phyloP scores from a whole-genome alignment of 2,113 vertebrate species.

The Eudyptes chrysolophus region DNA sequence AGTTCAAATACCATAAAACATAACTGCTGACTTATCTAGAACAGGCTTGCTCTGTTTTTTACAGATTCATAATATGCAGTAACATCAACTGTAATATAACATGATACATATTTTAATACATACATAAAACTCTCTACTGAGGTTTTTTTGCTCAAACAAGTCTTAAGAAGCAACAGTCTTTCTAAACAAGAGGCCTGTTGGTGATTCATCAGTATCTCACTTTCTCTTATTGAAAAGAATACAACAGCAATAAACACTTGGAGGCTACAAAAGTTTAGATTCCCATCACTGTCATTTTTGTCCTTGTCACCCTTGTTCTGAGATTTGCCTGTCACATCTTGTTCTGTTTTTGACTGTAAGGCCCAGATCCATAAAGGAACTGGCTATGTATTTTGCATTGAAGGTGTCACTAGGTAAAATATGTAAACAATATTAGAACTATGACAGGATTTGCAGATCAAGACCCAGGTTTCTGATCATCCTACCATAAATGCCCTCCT shows the following conservation, averaged over 20 bases:
- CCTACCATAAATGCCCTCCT: not conserved
- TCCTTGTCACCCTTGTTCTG: not conserved
- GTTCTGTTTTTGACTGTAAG: not conserved
- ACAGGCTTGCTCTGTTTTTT: not conserved
- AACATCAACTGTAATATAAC: not conserved
- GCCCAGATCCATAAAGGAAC: not conserved
- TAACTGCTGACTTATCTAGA: conserved; percentile 20
- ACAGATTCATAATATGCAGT: not conserved
- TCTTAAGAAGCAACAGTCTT: not conserved
- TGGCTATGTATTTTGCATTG: not conserved
- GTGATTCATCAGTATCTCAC: not conserved
- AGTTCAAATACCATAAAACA: conserved; percentile 18
- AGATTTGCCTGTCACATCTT: not conserved
- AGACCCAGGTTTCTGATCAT: not conserved
- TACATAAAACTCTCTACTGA: not conserved
- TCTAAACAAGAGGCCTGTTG: not conserved
- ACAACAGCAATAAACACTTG: not conserved
- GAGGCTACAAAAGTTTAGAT: not conserved
- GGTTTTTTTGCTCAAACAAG: not conserved
- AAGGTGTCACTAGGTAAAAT: not conserved
- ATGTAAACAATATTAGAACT: not conserved
- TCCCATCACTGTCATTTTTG: not conserved
- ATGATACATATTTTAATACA: not conserved
- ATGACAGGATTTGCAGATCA: not conserved
- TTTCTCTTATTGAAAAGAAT: not conserved